Base-by-base conservation (phyloP, 1,140 invertebrate species). In the Ctenoplectra terminalis region DNA sequence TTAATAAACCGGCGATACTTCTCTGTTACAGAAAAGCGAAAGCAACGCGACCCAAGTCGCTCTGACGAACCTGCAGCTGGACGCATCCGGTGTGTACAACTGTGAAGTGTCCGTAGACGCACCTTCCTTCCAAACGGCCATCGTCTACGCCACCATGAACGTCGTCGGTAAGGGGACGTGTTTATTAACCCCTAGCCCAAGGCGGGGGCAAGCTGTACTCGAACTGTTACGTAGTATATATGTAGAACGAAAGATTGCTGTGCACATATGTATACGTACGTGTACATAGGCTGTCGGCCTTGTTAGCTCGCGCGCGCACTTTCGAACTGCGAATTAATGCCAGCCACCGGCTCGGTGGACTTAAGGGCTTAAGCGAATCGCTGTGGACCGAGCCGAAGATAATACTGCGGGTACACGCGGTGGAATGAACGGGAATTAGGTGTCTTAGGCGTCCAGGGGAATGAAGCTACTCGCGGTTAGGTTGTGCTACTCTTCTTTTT, bases 31-130 rank as follows among this genome's bases (percentile, higher is more conserved):
- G 95, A 94, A 94, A 89, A 93, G 93, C 79, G 92, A 94, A 76
- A 96, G 95, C 87, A 96, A 96, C 90, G 95, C 95, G 85, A 96
- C 95, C 74, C 95, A 95, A 87, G 94, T 96, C 73, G 94, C 94
- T 48, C 92, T 96, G 66, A 94, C 94, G 83, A 92, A 95, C 79
- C 94, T 96, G 54, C 93, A 95, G 85, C 91, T 95, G 81, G 95
- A 95, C 71, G 95, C 96, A 48, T 95, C 95, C 69, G 97, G 96
- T 0, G 93, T 93, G 73, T 97, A 96, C 92, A 96, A 96, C 81
- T 98, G 97, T 92, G 97, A 98, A 93, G 96, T 98, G 77, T 97
- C 97, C 1, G 96, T 96, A 1, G 97, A 98, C 91, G 96, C 96
- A 20, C 97, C 97, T 2, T 97, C 96, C 58, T 98, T 98, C 92